Conservation (phyloP, 2,888 invertebrate species). For the Bombylius discolor region DNA sequence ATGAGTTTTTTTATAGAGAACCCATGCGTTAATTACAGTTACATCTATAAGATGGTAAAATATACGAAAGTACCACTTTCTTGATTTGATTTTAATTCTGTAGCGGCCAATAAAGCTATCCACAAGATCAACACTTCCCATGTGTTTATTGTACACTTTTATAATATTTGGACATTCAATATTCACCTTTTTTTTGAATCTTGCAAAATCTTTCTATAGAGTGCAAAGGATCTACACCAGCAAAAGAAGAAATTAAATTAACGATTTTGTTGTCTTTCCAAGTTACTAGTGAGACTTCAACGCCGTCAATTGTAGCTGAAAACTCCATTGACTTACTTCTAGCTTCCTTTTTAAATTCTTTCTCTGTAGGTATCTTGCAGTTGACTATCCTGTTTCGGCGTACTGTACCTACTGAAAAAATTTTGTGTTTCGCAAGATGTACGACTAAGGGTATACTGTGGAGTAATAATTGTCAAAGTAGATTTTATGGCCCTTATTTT, state of each 20-base stretch:
- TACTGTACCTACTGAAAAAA: constrained; percentile 7
- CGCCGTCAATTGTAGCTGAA: constrained; percentile 5
- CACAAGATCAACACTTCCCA: constrained; percentile 11
- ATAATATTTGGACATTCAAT: constrained; percentile 9
- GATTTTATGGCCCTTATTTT: constrained; percentile 5
- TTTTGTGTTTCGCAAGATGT: constrained; percentile 7
- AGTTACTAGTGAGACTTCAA: constrained; percentile 2
- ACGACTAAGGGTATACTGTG: constrained; percentile 8
- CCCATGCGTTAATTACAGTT: constrained; percentile 7
- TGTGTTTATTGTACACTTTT: constrained; percentile 9
- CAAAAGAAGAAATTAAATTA: constrained; percentile 8
- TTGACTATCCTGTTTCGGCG: constrained; percentile 8
- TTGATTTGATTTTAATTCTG: constrained; percentile 1
- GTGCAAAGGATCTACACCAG: constrained; percentile 1
- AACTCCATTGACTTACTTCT: constrained; percentile 5
- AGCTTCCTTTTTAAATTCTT: constrained; percentile 5
- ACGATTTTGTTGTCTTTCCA: constrained; percentile 11
- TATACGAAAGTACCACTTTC: constrained; percentile 9
- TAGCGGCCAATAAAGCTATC: constrained; percentile 3
- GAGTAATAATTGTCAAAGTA: constrained; percentile 4
- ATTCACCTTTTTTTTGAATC: not conserved
- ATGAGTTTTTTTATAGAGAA: not conserved
- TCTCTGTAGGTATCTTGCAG: constrained; percentile 9
- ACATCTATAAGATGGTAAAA: constrained; percentile 10
- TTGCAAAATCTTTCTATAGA: not conserved